These are phyloP conservation scores for Aramus guarauna DNA, from an alignment of 2,113 vertebrate species.

Conservation along the genomic window DNA sequence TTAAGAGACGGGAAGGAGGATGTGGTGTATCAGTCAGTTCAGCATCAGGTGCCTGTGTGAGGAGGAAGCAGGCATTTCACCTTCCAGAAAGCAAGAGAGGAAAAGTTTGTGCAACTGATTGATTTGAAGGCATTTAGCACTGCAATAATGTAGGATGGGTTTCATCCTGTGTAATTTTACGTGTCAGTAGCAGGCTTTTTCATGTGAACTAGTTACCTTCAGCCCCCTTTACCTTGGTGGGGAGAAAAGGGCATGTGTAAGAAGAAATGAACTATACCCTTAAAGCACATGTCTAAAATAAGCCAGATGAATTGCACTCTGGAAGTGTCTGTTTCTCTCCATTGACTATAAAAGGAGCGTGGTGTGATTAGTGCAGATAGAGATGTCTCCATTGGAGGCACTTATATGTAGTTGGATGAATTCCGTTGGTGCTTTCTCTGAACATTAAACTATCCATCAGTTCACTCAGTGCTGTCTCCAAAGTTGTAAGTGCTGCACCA, in stretches of 20 bases:
- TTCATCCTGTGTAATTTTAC: not conserved
- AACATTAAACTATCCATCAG: not conserved
- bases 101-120: not conserved
- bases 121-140: not conserved
- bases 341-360: not conserved
- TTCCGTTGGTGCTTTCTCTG: not conserved
- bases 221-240: not conserved
- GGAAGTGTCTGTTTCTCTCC: not conserved
- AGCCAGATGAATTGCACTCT: not conserved
- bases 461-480: not conserved
- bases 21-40: rapidly evolving
- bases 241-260: not conserved
- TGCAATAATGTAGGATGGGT: not conserved
- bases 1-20: not conserved
- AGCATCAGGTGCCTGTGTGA: rapidly evolving
- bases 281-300: not conserved
- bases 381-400: not conserved
- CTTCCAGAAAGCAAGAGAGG: not conserved
- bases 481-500: not conserved
- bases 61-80: not conserved
- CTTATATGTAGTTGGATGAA: not conserved
- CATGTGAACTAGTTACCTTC: not conserved
- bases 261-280: not conserved
- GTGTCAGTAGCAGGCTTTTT: not conserved
- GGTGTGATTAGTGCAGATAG: not conserved